These are phyloP conservation scores for Myotis planiceps DNA, from an alignment of 2,797 vertebrate species.

Conservation along the genomic window DNA sequence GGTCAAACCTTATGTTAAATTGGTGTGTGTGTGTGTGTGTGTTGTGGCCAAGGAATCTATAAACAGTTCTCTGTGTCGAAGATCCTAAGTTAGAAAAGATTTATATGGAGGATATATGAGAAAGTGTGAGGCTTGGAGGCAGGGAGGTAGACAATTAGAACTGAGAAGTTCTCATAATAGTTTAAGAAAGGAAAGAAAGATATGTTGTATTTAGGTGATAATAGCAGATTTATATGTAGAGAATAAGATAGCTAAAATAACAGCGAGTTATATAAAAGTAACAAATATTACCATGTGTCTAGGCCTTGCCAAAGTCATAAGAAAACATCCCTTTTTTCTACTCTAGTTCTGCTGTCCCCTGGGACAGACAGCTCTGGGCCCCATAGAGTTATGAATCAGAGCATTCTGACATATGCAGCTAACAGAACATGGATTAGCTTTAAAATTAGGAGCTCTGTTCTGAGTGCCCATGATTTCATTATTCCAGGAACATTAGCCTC, in stretches of 20 bases:
- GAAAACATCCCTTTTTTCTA: neutral
- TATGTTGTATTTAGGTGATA: neutral
- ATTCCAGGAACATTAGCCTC: slow-evolving; percentile 63
- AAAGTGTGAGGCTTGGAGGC: neutral
- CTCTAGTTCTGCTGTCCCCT: slow-evolving; percentile 52
- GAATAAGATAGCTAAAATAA: neutral
- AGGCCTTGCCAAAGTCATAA: neutral
- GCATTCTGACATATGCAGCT: slow-evolving; percentile 57
- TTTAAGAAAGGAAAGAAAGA: neutral
- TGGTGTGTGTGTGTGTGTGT: neutral
- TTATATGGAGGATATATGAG: neutral
- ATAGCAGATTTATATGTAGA: neutral
- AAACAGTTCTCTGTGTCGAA: neutral
- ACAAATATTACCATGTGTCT: slow-evolving; percentile 1
- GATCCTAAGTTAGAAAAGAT: neutral
- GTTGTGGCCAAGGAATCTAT: neutral
- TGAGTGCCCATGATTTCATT: slow-evolving; percentile 48
- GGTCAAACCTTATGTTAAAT: neutral
- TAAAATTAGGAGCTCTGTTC: slow-evolving; percentile 70
- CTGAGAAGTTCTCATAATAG: neutral
- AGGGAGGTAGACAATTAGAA: neutral
- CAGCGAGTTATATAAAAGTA: neutral
- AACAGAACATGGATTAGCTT: slow-evolving; percentile 63
- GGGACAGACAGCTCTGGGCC: slow-evolving; percentile 24
- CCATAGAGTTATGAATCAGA: slow-evolving; percentile 61